These are phyloP conservation scores for Limnephilus marmoratus DNA, from an alignment of 2,888 invertebrate species.

Conservation along the genomic window DNA sequence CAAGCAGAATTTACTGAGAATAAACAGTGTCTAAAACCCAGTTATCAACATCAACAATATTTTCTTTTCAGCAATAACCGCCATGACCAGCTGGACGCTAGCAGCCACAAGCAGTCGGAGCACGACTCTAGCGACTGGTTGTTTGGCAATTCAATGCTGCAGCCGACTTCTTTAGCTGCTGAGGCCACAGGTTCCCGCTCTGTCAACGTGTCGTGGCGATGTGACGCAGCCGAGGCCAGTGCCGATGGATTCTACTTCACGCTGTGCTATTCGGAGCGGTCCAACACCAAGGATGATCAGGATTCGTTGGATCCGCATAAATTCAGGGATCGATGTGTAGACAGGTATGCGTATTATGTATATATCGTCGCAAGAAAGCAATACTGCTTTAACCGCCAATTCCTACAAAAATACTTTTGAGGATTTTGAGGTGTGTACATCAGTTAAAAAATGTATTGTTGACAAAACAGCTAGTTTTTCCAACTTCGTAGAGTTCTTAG, in stretches of 20 bases:
- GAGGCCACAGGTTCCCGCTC: slow-evolving; percentile 67
- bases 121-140: not conserved
- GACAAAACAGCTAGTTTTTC: too few relatives aligned
- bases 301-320: not conserved
- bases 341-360: slow-evolving; percentile 53
- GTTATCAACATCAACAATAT: not conserved
- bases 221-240: slow-evolving; percentile 67
- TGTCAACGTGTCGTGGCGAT: slow-evolving; percentile 71
- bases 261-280: slow-evolving; percentile 57
- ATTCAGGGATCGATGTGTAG: slow-evolving; percentile 55
- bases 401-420: too few relatives aligned
- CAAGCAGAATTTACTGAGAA: too few relatives aligned
- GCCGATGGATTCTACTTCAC: slow-evolving; percentile 58
- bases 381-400: too few relatives aligned
- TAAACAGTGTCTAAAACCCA: too few relatives aligned
- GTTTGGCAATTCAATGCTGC: not conserved
- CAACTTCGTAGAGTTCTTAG: too few relatives aligned
- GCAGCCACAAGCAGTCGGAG: slow-evolving; percentile 31
- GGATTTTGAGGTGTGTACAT: too few relatives aligned
- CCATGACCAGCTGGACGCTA: not conserved
- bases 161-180: slow-evolving; percentile 50
- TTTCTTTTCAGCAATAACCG: not conserved
- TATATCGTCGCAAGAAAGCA: too few relatives aligned
- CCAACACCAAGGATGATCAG: slow-evolving; percentile 23
- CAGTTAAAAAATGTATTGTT: too few relatives aligned